These are phyloP conservation scores for Rynchops niger DNA, from an alignment of 2,113 vertebrate species.

Conservation along the genomic window DNA sequence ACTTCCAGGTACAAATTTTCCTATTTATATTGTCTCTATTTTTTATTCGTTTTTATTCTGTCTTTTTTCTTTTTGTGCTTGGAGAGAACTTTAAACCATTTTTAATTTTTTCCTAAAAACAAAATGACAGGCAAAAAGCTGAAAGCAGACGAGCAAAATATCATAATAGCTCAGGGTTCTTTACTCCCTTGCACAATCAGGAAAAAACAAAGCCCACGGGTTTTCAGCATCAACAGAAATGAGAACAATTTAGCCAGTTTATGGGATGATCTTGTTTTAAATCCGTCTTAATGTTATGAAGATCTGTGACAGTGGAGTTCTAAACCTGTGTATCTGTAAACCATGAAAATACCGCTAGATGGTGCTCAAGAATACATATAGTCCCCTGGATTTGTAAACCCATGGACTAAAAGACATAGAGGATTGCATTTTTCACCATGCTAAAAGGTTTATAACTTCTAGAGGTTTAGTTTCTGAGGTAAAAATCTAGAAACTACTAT, in stretches of 20 bases:
- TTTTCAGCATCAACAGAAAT: not conserved
- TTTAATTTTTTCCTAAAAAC: not conserved
- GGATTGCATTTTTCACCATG: not conserved
- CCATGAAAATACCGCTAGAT: not conserved
- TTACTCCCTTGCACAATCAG: not conserved
- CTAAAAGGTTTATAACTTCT: not conserved
- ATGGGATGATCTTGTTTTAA: not conserved
- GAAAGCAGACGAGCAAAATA: not conserved
- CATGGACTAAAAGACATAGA: not conserved
- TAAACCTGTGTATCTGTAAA: not conserved
- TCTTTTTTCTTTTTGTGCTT: not conserved
- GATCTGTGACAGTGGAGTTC: not conserved
- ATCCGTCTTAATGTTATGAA: not conserved
- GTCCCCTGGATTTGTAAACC: not conserved
- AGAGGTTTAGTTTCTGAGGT: not conserved
- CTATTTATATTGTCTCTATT: not conserved
- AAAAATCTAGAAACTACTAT: not conserved
- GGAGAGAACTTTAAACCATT: not conserved
- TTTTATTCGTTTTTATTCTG: not conserved
- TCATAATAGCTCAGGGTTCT: fast-evolving
- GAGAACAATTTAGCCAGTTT: not conserved
- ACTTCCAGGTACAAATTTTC: not conserved
- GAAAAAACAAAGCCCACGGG: not conserved
- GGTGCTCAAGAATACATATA: not conserved
- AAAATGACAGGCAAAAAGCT: not conserved